Base-by-base conservation (phyloP, 2,888 invertebrate species). In the Chymomyza fuscimana region DNA sequence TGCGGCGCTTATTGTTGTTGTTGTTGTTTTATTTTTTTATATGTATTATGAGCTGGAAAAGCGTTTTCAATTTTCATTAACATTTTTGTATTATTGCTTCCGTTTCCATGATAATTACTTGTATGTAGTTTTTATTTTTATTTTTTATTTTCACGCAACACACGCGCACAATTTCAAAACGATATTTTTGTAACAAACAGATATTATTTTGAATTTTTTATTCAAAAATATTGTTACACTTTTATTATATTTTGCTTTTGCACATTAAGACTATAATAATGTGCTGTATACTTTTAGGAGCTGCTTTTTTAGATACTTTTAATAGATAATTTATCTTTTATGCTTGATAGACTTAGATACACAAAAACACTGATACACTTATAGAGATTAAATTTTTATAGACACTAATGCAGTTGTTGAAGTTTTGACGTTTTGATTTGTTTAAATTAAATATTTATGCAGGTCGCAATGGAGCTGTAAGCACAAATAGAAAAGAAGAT, bases 381-480 rank as follows among this genome's bases (percentile, higher is more conserved):
- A 25, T 29, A 22, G 61, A 67, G 36, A 52, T 64, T 65, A 54
- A 59, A 67, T 65, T 63, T 36, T 63, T 65, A 60, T 75, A 72
- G 77, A 81, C 77, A 79, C 62, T 58, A 65, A 77, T 54, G 36
- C 58, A 60, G 69, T 54, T 65, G 40, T 40, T 32, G 9, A 72
- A 50, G 15, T 25, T 16, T 65, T 29, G 22, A 50, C 52, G 22
- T 59, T 10, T 64, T 62, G 61, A 56, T 50, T 15, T 29, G 29
- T 22, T 66, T 3, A 67, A 69, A 69, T 67, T 63, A 69, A 63
- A 59, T 62, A 60, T 36, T 54, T 56, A 61, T 32, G 36, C 29
- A 32, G 67, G 40, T 6, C 19, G 59, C 19, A 29, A 2, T 50
- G 65, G 29, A 71, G 40, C 81, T 86, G 67, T 19, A 82, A 86